phyloP scores from a whole-genome alignment of 1,140 invertebrate species.

The Eulimnadia texana region DNA sequence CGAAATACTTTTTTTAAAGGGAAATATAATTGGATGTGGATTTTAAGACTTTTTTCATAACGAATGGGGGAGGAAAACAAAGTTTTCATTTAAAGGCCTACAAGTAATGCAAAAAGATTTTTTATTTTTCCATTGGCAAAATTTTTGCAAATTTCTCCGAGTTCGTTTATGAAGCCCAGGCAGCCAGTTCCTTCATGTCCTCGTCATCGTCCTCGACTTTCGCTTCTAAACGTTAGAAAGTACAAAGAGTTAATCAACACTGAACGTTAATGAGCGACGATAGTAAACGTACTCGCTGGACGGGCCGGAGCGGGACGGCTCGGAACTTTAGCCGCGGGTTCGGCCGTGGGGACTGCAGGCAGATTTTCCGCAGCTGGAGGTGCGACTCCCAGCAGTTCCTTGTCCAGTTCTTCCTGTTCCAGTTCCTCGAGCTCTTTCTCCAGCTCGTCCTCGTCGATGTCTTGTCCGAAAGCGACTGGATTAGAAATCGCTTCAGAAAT shows the following conservation, averaged over 20 bases:
- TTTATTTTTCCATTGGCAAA: too few relatives aligned
- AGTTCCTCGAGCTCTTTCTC: conserved; percentile 40
- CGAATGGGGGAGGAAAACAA: not conserved
- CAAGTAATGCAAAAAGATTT: too few relatives aligned
- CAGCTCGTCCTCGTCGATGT: conserved; percentile 70
- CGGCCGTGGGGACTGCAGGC: conserved; percentile 28
- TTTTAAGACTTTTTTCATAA: not conserved
- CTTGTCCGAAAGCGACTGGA: conserved; percentile 84
- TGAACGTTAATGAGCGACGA: not conserved
- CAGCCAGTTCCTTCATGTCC: conserved; percentile 57
- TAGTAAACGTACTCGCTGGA: conserved; percentile 14
- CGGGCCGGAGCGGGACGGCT: conserved; percentile 15
- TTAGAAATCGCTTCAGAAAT: conserved; percentile 98
- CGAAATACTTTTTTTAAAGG: not conserved
- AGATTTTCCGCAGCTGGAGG: conserved; percentile 28
- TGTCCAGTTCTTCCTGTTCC: conserved; percentile 47
- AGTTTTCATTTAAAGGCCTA: not conserved
- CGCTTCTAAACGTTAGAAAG: conserved; percentile 14
- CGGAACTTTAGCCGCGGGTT: conserved; percentile 23
- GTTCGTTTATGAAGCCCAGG: conserved; percentile 60
- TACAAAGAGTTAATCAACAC: conserved; percentile 4
- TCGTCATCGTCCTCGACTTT: conserved; percentile 52
- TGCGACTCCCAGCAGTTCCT: conserved; percentile 38
- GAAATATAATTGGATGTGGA: not conserved
- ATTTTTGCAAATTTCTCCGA: too few relatives aligned